Conservation (phyloP, 2,113 vertebrate species). For the Myanophis thanlyinensis region DNA sequence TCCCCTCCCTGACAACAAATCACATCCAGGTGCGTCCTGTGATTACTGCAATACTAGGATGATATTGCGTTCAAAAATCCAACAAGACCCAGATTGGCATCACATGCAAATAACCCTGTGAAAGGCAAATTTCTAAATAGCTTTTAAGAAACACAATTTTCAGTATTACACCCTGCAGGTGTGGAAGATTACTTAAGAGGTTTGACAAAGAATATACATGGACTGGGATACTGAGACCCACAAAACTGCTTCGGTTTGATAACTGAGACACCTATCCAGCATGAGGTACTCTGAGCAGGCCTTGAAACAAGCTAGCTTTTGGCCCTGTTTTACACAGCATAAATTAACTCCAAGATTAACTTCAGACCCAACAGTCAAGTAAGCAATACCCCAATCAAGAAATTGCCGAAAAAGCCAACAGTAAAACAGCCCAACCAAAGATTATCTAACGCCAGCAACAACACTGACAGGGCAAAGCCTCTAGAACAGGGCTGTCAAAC, state of each 20-base stretch:
- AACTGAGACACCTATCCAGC: neutral
- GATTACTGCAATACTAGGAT: neutral
- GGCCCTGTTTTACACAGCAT: neutral
- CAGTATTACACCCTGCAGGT: neutral
- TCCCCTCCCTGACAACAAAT: constrained; percentile 25
- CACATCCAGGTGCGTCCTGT: constrained; percentile 35
- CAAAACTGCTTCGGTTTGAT: neutral
- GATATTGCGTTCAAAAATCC: constrained; percentile 27
- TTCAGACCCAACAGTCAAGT: neutral
- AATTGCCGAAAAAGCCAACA: neutral
- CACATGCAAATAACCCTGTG: neutral
- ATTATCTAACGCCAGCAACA: neutral
- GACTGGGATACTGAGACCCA: neutral
- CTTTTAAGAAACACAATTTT: neutral
- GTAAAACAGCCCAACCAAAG: neutral
- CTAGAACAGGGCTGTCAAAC: neutral
- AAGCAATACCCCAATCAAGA: neutral
- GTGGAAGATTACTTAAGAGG: neutral
- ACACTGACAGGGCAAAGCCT: neutral
- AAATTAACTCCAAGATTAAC: neutral
- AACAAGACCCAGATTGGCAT: constrained; percentile 2
- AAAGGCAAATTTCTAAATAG: constrained; percentile 31
- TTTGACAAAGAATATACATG: neutral
- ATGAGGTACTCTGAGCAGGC: neutral
- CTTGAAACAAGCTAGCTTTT: neutral